Percentiles rank a stretch among this genome's conserved stretches.
phyloP scores from a whole-genome alignment of 1,140 invertebrate genomes.

The Zaprionus africanus region DNA sequence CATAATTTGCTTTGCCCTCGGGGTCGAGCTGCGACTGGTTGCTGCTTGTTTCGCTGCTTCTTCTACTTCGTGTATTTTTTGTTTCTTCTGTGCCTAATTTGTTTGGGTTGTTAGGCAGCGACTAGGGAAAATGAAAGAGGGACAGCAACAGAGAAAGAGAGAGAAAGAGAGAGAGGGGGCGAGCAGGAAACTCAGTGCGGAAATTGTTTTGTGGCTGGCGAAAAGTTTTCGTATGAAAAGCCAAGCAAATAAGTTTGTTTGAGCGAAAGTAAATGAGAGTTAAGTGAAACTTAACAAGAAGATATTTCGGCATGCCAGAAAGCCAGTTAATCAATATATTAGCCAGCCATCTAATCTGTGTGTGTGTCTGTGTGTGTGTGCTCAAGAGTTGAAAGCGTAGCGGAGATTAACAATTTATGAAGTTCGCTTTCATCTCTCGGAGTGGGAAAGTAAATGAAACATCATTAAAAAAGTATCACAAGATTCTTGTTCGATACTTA shows the following conservation, averaged over 20 bases:
- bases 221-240: slow-evolving; percentile 73
- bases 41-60: slow-evolving; percentile 2
- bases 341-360: slow-evolving; percentile 6
- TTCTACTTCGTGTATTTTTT: slow-evolving; percentile 16
- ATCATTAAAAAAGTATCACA: not conserved
- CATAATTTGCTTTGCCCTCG: slow-evolving; percentile 48
- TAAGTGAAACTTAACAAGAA: slow-evolving; percentile 55
- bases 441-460: not conserved
- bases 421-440: not conserved
- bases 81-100: slow-evolving; percentile 47
- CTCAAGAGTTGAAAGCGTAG: not conserved
- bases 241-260: slow-evolving; percentile 69
- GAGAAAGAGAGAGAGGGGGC: not conserved
- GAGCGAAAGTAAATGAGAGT: slow-evolving; percentile 78
- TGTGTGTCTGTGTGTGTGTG: not conserved
- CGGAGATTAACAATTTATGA: slow-evolving; percentile 1
- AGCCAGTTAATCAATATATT: slow-evolving; percentile 68
- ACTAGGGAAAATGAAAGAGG: slow-evolving; percentile 17
- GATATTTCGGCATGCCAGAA: slow-evolving; percentile 37
- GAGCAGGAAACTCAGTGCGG: slow-evolving; percentile 47
- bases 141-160: not conserved
- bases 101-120: slow-evolving; percentile 54
- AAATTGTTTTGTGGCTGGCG: slow-evolving; percentile 77
- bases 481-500: not conserved
- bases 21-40: slow-evolving; percentile 18